phyloP scores from a whole-genome alignment of 1,140 invertebrate species.

The Apis mellifera region DNA sequence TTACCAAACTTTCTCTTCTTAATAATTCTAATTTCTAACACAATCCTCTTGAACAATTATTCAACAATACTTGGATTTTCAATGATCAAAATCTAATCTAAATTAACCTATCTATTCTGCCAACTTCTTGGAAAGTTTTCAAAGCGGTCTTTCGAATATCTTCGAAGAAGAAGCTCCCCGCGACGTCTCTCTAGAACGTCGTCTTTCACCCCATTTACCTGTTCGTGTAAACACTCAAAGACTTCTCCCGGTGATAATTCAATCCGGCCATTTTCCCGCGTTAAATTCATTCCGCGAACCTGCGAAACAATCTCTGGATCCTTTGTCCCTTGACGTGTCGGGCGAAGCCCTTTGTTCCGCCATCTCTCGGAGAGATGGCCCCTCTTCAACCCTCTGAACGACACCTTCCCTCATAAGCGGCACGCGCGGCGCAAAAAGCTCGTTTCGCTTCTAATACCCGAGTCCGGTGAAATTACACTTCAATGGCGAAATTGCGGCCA shows the following conservation, averaged over 20 bases:
- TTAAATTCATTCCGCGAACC: constrained; percentile 17
- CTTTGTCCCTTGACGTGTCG: constrained; percentile 15
- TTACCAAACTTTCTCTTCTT: no score
- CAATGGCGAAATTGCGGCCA: constrained; percentile 63
- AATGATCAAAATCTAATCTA: no score
- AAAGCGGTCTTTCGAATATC: neutral
- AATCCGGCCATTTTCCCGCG: constrained; percentile 17
- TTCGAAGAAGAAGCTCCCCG: neutral
- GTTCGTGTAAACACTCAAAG: constrained; percentile 19
- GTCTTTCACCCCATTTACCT: no score
- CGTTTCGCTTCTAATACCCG: constrained; percentile 61
- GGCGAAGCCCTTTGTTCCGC: neutral
- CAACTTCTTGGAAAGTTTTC: no score
- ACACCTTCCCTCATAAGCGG: constrained; percentile 51
- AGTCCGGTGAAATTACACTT: constrained; percentile 63
- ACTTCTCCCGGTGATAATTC: constrained; percentile 6
- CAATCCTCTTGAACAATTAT: no score
- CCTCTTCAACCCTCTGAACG: constrained; percentile 27
- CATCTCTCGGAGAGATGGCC: neutral
- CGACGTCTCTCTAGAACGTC: neutral
- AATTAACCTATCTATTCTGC: no score
- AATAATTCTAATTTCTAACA: no score
- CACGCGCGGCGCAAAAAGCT: constrained; percentile 54
- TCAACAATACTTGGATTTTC: no score
- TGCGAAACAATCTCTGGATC: constrained; percentile 9